Percentiles rank a stretch among this genome's conserved stretches.
Conservation (phyloP, 1,140 invertebrate genomes). For the Charaxes varanes region DNA sequence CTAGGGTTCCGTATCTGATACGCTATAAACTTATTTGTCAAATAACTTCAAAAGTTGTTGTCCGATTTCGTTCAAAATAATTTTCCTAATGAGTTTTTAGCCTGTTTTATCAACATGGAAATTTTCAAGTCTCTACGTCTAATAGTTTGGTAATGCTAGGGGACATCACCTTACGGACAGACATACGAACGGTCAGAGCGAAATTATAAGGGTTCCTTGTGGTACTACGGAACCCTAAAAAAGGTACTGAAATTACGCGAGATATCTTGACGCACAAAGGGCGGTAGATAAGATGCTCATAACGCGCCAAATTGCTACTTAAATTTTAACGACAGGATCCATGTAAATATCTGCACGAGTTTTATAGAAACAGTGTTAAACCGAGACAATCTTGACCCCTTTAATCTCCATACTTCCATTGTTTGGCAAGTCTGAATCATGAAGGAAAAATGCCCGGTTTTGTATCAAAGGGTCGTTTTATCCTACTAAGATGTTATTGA, state of each 20-base stretch:
- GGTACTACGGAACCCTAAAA: no score
- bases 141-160: no score
- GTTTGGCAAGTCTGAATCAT: slow-evolving; percentile 36
- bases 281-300: slow-evolving; percentile 38
- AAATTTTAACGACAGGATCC: slow-evolving; percentile 45
- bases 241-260: slow-evolving; percentile 19
- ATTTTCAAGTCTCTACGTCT: no score
- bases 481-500: slow-evolving; percentile 22
- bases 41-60: no score
- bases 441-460: slow-evolving; percentile 25
- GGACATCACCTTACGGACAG: no score
- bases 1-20: no score
- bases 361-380: slow-evolving; percentile 19
- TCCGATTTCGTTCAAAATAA: no score
- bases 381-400: slow-evolving; percentile 6
- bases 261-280: slow-evolving; percentile 48
- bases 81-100: no score
- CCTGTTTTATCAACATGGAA: no score
- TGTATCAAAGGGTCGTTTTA: slow-evolving; percentile 21
- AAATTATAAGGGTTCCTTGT: no score
- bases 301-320: slow-evolving; percentile 42
- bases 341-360: slow-evolving; percentile 29
- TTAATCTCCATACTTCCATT: slow-evolving; percentile 21
- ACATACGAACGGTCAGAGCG: no score
- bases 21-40: no score